Base-by-base conservation (phyloP, 2,797 vertebrate species). In the Muscicapa striata region DNA sequence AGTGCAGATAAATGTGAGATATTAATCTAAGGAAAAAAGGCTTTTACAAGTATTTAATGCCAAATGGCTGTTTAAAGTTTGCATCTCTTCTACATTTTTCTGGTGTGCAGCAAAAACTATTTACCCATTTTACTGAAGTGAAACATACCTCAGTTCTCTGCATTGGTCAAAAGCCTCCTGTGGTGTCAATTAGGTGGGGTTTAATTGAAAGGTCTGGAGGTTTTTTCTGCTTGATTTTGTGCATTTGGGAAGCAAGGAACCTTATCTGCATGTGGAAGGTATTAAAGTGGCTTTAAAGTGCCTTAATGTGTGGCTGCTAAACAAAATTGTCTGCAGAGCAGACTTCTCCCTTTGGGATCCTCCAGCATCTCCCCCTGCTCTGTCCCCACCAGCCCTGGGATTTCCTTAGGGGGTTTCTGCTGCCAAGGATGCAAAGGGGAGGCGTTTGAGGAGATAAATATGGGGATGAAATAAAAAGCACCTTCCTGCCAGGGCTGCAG, bases 11-110 rank as follows among this genome's bases (percentile, higher is more conserved):
- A 95, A 93, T 5, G 29, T 89, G 92, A 90, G 89, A 75, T 87
- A 95, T 95, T 95, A 95, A 96, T 96, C 89, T 91, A 52, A 73
- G 70, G 73, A 40, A 95, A 93, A 94, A 92, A 73, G 48, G n/a
- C 43, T 73, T 85, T 95, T 93, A 58, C 87, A 93, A 91, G 90
- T 94, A 95, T 94, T 96, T 95, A 96, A 96, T 73, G 76, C 49
- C 76, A 74, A 91, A 85, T 20, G 6, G 43, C 3, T 5, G 70
- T 43, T 96, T 91, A 59, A 92, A 90, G 80, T 95, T 93, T 95
- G 95, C 74, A 77, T 84, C 48, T 58, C 92, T 95, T 90, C 78
- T 74, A 4, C 62, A 61, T 84, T 85, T 91, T 92, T 75, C 75
- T 78, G 58, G 63, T 54, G 80, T 59, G 41, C 59, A 70, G 36